Evolutionary conservation across 2,888 invertebrate genomes (phyloP).

Genomic region (Pachymerium ferrugineum): DNA sequence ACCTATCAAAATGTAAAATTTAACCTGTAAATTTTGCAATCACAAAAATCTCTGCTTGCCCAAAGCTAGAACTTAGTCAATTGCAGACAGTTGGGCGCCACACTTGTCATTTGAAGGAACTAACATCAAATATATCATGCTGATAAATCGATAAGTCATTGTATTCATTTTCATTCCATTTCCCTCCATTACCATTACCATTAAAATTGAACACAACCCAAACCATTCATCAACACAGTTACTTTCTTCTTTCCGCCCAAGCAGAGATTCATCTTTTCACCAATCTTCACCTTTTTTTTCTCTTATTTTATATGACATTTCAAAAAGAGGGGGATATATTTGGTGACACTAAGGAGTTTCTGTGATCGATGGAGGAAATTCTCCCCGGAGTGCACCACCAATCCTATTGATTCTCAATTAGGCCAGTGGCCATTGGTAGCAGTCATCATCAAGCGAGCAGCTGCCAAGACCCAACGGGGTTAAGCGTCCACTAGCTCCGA

Average conservation of each 20-base stretch:
- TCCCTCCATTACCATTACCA: constrained; percentile 8
- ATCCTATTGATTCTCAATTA: constrained; percentile 13
- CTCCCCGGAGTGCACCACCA: not conserved
- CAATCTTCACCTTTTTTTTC: not conserved
- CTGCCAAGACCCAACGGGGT: not conserved
- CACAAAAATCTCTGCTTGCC: not conserved
- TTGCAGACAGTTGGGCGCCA: not conserved
- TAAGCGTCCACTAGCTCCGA: not conserved
- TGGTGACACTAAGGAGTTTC: constrained; percentile 3
- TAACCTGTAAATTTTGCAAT: no score
- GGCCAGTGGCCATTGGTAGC: not conserved
- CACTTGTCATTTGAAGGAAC: not conserved
- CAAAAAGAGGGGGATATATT: constrained; percentile 7
- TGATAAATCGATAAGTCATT: not conserved
- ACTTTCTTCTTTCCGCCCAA: not conserved
- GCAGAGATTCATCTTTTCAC: not conserved
- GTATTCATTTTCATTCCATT: constrained; percentile 1
- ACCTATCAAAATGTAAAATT: no score
- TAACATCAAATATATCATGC: not conserved
- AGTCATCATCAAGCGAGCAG: not conserved
- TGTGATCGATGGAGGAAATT: not conserved
- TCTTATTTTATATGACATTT: not conserved
- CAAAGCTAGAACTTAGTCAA: not conserved
- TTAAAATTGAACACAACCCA: not conserved
- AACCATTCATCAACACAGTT: not conserved